Conservation (phyloP, 2,888 invertebrate species). For the Aphodius granarius region DNA sequence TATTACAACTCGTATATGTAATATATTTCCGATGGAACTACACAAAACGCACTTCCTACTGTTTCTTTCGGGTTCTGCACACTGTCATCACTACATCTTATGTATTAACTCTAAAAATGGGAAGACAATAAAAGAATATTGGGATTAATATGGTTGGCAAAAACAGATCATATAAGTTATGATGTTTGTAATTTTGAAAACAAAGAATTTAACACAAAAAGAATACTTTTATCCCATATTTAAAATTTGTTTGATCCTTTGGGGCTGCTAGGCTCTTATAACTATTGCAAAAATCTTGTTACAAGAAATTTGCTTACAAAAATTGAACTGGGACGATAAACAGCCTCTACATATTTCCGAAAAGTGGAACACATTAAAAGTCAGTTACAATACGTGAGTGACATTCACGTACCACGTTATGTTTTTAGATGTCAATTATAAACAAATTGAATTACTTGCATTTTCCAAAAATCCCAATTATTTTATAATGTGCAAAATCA, state of each 20-base stretch:
- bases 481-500: conserved; percentile 18
- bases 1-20: too few relatives aligned
- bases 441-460: conserved; percentile 8
- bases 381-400: neutral
- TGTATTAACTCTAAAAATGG: too few relatives aligned
- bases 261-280: conserved; percentile 19
- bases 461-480: conserved; percentile 10
- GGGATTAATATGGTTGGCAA: too few relatives aligned
- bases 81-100: too few relatives aligned
- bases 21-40: too few relatives aligned
- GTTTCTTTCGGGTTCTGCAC: too few relatives aligned
- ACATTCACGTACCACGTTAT: conserved; percentile 9
- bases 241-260: conserved; percentile 23
- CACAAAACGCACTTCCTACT: too few relatives aligned
- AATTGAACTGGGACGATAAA: conserved; percentile 21
- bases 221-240: conserved; percentile 16
- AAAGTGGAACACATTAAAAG: conserved; percentile 6
- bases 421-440: neutral
- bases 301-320: conserved; percentile 19
- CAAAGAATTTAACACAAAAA: neutral
- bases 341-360: neutral
- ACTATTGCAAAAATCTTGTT: conserved; percentile 38
- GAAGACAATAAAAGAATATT: neutral
- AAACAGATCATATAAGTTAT: too few relatives aligned
- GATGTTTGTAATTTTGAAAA: neutral